These are phyloP conservation scores for Drymonia ruficornis DNA, from an alignment of 2,888 invertebrate genomes.

Conservation along the genomic window DNA sequence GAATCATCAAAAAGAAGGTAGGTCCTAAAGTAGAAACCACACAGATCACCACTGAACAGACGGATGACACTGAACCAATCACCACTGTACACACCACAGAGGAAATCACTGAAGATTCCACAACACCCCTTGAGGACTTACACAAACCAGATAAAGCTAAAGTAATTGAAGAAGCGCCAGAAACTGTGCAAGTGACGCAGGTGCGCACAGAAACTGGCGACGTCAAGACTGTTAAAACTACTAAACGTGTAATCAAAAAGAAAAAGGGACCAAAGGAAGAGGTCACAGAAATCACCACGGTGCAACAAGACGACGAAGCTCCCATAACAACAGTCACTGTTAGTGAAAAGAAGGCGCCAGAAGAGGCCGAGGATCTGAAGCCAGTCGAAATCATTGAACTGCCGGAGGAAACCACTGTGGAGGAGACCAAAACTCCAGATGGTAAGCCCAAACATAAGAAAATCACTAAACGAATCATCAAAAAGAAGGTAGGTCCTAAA, in stretches of 20 bases:
- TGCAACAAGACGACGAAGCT: slow-evolving; percentile 60
- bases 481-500: slow-evolving; percentile 48
- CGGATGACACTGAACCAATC: slow-evolving; percentile 17
- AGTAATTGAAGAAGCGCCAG: slow-evolving; percentile 33
- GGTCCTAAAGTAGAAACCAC: slow-evolving; percentile 34
- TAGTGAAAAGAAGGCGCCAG: slow-evolving; percentile 1
- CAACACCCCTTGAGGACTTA: slow-evolving; percentile 26
- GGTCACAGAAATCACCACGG: slow-evolving; percentile 67
- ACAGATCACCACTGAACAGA: slow-evolving; percentile 15
- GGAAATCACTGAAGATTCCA: slow-evolving; percentile 35
- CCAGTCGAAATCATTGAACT: not conserved
- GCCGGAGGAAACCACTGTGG: not conserved
- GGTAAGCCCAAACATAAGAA: slow-evolving; percentile 43
- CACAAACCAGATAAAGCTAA: slow-evolving; percentile 16
- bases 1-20: slow-evolving; percentile 35
- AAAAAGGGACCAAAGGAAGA: slow-evolving; percentile 53
- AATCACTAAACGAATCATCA: slow-evolving; percentile 48
- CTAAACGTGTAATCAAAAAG: slow-evolving; percentile 49
- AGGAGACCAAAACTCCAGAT: slow-evolving; percentile 10
- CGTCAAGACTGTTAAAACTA: slow-evolving; percentile 21
- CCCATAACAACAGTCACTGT: slow-evolving; percentile 48
- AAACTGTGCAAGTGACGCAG: slow-evolving; percentile 32
- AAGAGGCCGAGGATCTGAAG: slow-evolving; percentile 18
- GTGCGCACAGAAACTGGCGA: slow-evolving; percentile 28
- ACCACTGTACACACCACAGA: slow-evolving; percentile 9